phyloP scores from a whole-genome alignment of 1,140 invertebrate species.

The Thrips palmi region DNA sequence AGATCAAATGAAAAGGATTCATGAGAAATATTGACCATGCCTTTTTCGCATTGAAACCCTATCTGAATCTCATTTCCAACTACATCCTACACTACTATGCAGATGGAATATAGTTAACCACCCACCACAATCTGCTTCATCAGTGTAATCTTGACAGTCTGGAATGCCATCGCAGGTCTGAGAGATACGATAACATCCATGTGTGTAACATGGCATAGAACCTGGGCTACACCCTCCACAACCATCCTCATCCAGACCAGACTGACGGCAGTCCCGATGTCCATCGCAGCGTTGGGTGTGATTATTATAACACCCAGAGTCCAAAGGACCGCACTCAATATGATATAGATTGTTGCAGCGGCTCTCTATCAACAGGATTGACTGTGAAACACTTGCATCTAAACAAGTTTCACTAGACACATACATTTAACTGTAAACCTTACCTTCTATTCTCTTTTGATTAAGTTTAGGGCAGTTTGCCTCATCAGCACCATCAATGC shows the following conservation, averaged over 20 bases:
- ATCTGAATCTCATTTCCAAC: no score
- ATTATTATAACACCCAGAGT: conserved; percentile 8
- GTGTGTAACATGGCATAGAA: no score
- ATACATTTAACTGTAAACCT: neutral
- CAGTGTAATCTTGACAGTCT: conserved; percentile 23
- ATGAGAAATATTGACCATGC: no score
- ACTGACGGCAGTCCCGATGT: conserved; percentile 1
- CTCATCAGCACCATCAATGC: conserved; percentile 7
- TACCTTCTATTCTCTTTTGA: neutral
- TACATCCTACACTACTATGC: neutral
- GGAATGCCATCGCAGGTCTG: conserved; percentile 14
- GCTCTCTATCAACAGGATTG: no score
- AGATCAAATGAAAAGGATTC: conserved; percentile 1
- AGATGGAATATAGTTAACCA: conserved; percentile 5
- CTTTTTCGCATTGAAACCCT: no score
- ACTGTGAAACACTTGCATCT: neutral
- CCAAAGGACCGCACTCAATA: neutral
- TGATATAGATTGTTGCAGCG: no score
- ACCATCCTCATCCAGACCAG: conserved; percentile 5
- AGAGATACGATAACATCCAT: conserved; percentile 5
- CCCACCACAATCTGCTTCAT: conserved; percentile 24
- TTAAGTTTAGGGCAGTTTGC: neutral
- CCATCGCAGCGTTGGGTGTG: conserved; percentile 9
- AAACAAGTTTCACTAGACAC: neutral
- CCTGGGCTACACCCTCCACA: no score